Evolutionary conservation across 2,113 vertebrate genomes (phyloP), one percentile per base, ranked within the genome.

Genomic region (Vimba vimba): DNA sequence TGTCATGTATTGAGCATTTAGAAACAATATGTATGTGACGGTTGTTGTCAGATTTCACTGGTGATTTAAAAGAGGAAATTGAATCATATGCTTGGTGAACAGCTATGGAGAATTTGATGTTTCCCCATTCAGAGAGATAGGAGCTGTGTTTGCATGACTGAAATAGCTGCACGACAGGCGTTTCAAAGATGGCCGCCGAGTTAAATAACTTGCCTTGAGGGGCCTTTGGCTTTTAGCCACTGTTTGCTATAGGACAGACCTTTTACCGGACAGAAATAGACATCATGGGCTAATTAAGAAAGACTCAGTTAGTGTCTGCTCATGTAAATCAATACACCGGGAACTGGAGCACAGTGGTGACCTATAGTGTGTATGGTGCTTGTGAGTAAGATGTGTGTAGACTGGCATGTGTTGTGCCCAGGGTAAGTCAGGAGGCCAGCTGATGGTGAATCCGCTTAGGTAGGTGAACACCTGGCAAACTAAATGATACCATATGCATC

Each of bases 391-490:
- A 39, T 33, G 45, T 60, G 66, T 60, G 45, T 73, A 33, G 77
- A 27, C 30, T 82, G 33, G 64, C 57, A 25, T 89, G 60, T 82
- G 52, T 47, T 74, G 71, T 71, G 50, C 15, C 27, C 21, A 19
- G 13, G 79, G 64, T 33, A 62, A 43, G 25, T 30, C 50, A 78
- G 36, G 62, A 82, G 43, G 68, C 43, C 36, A 36, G 30, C n/a
- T 82, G 62, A 83, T 74, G 82, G 21, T 83, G 21, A 80, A 79
- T 68, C 78, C 19, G 25, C 52, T 71, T 55, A 85, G 78, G 43
- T 79, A 52, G 76, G 50, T 25, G 76, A 82, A 86, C 88, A 89
- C 76, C 84, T 87, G 79, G 74, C 66, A 64, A 47, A 73, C n/a
- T 80, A 64, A 80, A 80, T 62, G 12, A 80, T 30, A 75, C 64